phyloP scores from a whole-genome alignment of 2,888 invertebrate genomes.

The Labia minor region DNA sequence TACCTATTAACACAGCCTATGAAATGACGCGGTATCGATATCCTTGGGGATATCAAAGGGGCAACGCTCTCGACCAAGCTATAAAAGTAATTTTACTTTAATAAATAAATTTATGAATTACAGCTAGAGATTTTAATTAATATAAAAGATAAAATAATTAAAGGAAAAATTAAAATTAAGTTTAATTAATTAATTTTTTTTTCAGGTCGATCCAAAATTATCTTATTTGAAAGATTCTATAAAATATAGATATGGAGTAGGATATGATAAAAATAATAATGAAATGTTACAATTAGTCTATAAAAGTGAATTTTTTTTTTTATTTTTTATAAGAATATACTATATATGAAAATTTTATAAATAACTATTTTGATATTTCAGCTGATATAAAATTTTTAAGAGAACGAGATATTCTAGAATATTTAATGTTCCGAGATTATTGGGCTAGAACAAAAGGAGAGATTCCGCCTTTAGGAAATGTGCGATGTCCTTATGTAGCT shows the following conservation, averaged over 20 bases:
- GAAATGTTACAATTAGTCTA: conserved; percentile 23
- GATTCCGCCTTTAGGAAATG: conserved; percentile 41
- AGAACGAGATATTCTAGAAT: conserved; percentile 57
- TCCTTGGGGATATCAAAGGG: conserved; percentile 58
- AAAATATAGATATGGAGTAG: conserved; percentile 37
- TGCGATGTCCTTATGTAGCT: conserved; percentile 66
- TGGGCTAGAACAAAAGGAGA: conserved; percentile 46
- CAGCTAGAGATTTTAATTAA: too few relatives aligned
- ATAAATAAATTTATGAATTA: conserved; percentile 14
- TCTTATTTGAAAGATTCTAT: conserved; percentile 40
- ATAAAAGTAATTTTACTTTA: conserved; percentile 36
- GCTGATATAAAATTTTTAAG: conserved; percentile 50
- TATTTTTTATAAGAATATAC: background rate
- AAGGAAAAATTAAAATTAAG: background rate
- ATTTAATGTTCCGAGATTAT: conserved; percentile 60
- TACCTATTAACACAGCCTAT: conserved; percentile 58
- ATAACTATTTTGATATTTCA: conserved; percentile 16
- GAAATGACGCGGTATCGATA: conserved; percentile 56
- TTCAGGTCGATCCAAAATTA: conserved; percentile 39
- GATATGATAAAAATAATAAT: conserved; percentile 33
- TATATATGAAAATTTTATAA: background rate
- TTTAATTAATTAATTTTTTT: conserved; percentile 22
- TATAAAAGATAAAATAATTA: too few relatives aligned
- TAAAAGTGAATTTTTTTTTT: conserved; percentile 18
- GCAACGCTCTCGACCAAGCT: conserved; percentile 56